Evolutionary conservation across 1,140 invertebrate genomes (phyloP).

Genomic region (Neodiprion fabricii): DNA sequence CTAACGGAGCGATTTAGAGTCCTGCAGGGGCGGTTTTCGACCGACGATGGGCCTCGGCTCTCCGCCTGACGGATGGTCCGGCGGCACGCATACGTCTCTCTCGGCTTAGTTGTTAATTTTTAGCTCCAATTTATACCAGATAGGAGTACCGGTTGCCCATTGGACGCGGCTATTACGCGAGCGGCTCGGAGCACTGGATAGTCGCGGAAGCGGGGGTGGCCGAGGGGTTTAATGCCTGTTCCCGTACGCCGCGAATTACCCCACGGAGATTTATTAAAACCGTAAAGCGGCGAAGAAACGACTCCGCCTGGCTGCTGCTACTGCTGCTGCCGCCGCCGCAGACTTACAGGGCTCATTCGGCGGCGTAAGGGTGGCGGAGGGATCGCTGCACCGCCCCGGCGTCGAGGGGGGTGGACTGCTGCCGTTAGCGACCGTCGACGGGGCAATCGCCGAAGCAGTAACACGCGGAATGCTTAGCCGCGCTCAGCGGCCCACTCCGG

Average conservation of each 20-base stretch:
- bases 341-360: slow-evolving; percentile 23
- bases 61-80: neutral
- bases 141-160: slow-evolving; percentile 31
- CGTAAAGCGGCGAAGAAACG: slow-evolving; percentile 58
- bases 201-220: slow-evolving; percentile 14
- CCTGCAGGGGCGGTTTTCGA: neutral
- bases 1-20: slow-evolving; percentile 1
- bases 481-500: slow-evolving; percentile 44
- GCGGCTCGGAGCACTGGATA: slow-evolving; percentile 1
- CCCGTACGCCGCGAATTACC: slow-evolving; percentile 55
- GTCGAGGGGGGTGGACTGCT: slow-evolving; percentile 37
- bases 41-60: neutral
- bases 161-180: neutral
- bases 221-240: slow-evolving; percentile 47
- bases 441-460: slow-evolving; percentile 40
- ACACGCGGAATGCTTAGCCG: slow-evolving; percentile 20
- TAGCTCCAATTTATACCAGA: slow-evolving; percentile 43
- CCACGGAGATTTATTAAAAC: slow-evolving; percentile 60
- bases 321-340: slow-evolving; percentile 18
- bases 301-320: slow-evolving; percentile 32
- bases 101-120: slow-evolving; percentile 37
- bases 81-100: neutral
- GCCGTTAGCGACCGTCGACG: slow-evolving; percentile 50
- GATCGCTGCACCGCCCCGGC: slow-evolving; percentile 10
- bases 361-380: slow-evolving; percentile 18